Evolutionary conservation across 2,888 invertebrate species (phyloP), one percentile per base, ranked within the genome.

Genomic region (Lutraria lutraria): DNA sequence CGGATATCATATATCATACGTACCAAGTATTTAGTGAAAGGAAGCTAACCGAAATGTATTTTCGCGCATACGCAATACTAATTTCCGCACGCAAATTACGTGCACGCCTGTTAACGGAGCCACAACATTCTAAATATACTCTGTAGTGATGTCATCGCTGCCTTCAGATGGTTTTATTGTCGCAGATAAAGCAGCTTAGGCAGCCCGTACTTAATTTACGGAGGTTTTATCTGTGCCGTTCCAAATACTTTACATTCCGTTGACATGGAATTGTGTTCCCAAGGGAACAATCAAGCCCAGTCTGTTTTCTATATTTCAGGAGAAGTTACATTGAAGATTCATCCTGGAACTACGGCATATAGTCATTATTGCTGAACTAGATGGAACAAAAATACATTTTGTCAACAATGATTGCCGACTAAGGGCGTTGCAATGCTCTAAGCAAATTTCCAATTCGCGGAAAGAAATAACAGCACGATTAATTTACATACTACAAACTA

Each of bases 191-290:
- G 31, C 6, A 31, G 76, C 29, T 76, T 31, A 25, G 16, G 31
- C 31, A 76, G 31, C 34, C 43, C 16, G 34, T 31, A 76, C 31
- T 76, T 76, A 76, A 76, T 76, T 31, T 31, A 76, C 19, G 31
- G 25, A n/a, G 76, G 76, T 25, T 19, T 76, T 34, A 76, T 76
- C 16, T 34, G 34, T 19, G 34, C 16, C 34, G 76, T 76, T 25
- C 76, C 29, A 25, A 76, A 34, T 31, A 76, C 76, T 16, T 34
- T 68, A 68, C 19, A 25, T 76, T 76, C 76, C 34, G 12, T 34
- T 76, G 76, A 76, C 76, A 76, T 15, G 76, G 31, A 31, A 31
- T 76, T 31, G 31, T 34, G 15, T 16, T 76, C 76, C 76, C 76
- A 15, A 12, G 76, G 16, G 76, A 10, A 0, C 0, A 31, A 76